Percentiles rank a stretch among this genome's conserved stretches.
Evolutionary conservation across 2,113 vertebrate genomes (phyloP).

Genomic region (Condylura cristata): DNA sequence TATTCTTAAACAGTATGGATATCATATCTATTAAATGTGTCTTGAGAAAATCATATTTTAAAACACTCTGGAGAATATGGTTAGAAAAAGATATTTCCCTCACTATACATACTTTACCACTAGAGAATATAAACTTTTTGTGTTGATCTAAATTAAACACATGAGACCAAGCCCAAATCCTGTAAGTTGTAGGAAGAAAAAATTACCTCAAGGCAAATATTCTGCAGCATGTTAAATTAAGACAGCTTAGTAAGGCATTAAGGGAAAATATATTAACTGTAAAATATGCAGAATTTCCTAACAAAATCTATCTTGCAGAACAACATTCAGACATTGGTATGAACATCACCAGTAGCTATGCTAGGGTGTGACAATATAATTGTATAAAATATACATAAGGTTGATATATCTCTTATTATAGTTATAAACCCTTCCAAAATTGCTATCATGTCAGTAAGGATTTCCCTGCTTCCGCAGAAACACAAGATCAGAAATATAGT

Average conservation of each 20-base stretch:
- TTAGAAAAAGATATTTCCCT: not conserved
- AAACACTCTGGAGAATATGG: not conserved
- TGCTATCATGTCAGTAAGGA: slow-evolving; percentile 65
- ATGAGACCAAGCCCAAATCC: slow-evolving; percentile 58
- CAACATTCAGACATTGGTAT: not conserved
- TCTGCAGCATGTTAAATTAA: slow-evolving; percentile 51
- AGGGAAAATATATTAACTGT: slow-evolving; percentile 7
- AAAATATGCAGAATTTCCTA: not conserved
- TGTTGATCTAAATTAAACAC: slow-evolving; percentile 70
- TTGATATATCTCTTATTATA: slow-evolving; percentile 60
- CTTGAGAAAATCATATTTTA: slow-evolving; percentile 35
- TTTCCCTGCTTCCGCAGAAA: slow-evolving; percentile 69
- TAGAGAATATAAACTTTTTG: slow-evolving; percentile 32
- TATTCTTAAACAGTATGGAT: not conserved
- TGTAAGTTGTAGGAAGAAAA: slow-evolving; percentile 65
- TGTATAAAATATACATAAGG: slow-evolving; percentile 53
- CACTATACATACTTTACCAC: slow-evolving; percentile 13
- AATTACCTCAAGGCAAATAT: slow-evolving; percentile 41
- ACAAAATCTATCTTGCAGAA: slow-evolving; percentile 46
- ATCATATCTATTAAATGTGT: not conserved
- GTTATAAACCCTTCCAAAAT: slow-evolving; percentile 72
- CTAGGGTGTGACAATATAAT: slow-evolving; percentile 25
- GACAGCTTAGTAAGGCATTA: slow-evolving; percentile 17
- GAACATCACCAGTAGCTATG: not conserved
- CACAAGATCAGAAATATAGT: slow-evolving; percentile 76